Evolutionary conservation across 2,113 vertebrate genomes (phyloP), one percentile per base, ranked within the genome.

Genomic region (Nibea coibor): DNA sequence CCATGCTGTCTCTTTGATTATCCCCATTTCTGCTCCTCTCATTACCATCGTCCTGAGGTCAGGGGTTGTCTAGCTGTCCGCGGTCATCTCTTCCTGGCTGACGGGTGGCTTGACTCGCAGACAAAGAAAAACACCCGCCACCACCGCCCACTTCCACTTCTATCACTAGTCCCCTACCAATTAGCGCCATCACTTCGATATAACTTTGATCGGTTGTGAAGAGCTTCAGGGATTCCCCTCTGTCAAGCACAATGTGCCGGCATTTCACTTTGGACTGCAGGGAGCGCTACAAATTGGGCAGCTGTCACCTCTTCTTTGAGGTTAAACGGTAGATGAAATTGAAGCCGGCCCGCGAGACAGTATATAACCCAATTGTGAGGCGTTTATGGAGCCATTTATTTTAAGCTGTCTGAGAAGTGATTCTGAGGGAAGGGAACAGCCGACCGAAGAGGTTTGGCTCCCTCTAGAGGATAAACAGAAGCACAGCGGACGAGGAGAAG

Each of bases 221-320:
- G 75, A 80, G 82, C 82, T 81, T 83, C 69, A 64, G 82, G 88
- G 73, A 75, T 48, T 74, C 75, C 77, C 64, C 76, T 61, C 87
- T 72, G 72, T 86, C 77, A 58, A 65, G 67, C 78, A 73, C 87
- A 83, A 82, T 42, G 80, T 74, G 78, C 68, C 51, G 78, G 74
- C 66, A n/a, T 87, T 80, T 84, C 63, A 31, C 39, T 45, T 48
- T 9, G 78, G 80, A 58, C 86, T 42, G 73, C 59, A 2, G 84
- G 87, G 77, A 92, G 80, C 17, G 11, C 53, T 56, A 47, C 83
- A 90, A 83, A 90, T 86, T 88, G 89, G 88, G 86, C 83, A 84
- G 82, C 85, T 87, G 89, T 87, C 88, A 84, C 86, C 91, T 89
- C 81, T 64, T 76, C 73, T 92, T 87, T 81, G 87, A 89, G 87